Evolutionary conservation across 2,797 vertebrate species (phyloP).

Genomic region (Cirrhinus molitorella): DNA sequence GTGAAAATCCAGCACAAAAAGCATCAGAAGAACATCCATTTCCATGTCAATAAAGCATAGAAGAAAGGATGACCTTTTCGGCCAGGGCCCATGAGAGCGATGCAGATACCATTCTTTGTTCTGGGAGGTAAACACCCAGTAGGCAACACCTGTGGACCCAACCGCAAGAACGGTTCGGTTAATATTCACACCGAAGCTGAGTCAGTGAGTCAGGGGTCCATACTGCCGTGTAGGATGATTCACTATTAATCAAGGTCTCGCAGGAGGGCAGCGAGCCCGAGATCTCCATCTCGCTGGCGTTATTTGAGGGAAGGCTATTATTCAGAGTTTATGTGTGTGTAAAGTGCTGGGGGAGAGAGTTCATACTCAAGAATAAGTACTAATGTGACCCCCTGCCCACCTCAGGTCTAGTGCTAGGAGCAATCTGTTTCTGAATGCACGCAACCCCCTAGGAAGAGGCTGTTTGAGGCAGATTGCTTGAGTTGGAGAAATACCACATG

Average conservation of each 20-base stretch:
- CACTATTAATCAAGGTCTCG: constrained; percentile 36
- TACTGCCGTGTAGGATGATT: neutral
- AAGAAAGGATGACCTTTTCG: constrained; percentile 59
- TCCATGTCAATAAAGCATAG: constrained; percentile 44
- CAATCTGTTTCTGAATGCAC: constrained; percentile 40
- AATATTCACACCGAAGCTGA: constrained; percentile 7
- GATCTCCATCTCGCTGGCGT: constrained; percentile 12
- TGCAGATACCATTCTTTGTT: constrained; percentile 45
- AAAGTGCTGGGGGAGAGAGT: constrained; percentile 35
- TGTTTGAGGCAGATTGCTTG: constrained; percentile 37
- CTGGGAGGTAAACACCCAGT: constrained; percentile 39
- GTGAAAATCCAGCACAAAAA: constrained; percentile 31
- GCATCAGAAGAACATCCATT: constrained; percentile 38
- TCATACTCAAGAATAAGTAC: constrained; percentile 30
- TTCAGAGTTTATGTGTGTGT: constrained; percentile 33
- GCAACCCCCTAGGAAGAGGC: constrained; percentile 28
- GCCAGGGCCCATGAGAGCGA: constrained; percentile 19
- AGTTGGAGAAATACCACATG: constrained; percentile 31
- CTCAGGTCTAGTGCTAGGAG: constrained; percentile 22
- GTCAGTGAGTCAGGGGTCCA: constrained; percentile 5
- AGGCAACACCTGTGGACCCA: constrained; percentile 3
- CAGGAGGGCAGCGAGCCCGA: constrained; percentile 14
- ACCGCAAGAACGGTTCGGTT: constrained; percentile 1
- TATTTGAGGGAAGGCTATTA: constrained; percentile 20
- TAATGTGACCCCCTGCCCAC: constrained; percentile 39